Percentiles rank a stretch among this genome's conserved stretches.
Conservation (phyloP, 1,140 invertebrate species). For the Leptopilina clavipes region DNA sequence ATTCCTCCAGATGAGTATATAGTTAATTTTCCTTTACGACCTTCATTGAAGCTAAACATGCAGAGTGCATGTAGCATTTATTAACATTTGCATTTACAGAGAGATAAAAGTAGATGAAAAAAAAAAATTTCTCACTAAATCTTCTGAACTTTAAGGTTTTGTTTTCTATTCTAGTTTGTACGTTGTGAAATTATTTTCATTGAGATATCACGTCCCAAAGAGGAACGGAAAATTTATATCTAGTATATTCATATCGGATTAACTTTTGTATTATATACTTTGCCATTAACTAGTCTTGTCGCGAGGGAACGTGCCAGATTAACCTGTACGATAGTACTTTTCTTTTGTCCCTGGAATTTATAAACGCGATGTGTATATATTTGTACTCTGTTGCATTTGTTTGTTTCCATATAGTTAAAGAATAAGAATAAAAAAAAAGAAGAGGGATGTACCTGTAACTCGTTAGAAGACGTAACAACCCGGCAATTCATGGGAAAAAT, state of each 20-base stretch:
- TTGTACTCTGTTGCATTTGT: slow-evolving; percentile 5
- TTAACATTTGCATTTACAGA: background rate
- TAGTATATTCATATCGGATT: background rate
- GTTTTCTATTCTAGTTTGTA: background rate
- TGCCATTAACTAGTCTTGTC: slow-evolving; percentile 17
- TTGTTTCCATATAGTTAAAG: background rate
- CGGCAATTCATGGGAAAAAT: slow-evolving; percentile 16
- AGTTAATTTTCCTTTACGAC: background rate
- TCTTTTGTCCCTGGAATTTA: slow-evolving; percentile 23
- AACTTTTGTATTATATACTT: slow-evolving; percentile 19
- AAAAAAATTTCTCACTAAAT: slow-evolving; percentile 14
- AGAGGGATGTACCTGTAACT: slow-evolving; percentile 1
- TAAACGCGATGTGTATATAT: background rate
- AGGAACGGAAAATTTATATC: background rate
- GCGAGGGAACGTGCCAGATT: slow-evolving; percentile 24
- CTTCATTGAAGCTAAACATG: background rate
- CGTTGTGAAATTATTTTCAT: slow-evolving; percentile 5
- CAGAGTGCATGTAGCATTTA: background rate
- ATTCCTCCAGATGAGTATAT: too few relatives aligned
- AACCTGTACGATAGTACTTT: slow-evolving; percentile 1
- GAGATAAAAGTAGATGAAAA: background rate
- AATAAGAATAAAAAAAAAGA: too few relatives aligned
- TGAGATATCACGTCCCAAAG: slow-evolving; percentile 1
- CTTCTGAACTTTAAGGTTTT: slow-evolving; percentile 5
- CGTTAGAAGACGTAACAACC: slow-evolving; percentile 14